A percentile compares a stretch with the other conserved stretches of the same genome.
phyloP scores from a whole-genome alignment of 2,113 vertebrate species.

The Psittacara wagleri region DNA sequence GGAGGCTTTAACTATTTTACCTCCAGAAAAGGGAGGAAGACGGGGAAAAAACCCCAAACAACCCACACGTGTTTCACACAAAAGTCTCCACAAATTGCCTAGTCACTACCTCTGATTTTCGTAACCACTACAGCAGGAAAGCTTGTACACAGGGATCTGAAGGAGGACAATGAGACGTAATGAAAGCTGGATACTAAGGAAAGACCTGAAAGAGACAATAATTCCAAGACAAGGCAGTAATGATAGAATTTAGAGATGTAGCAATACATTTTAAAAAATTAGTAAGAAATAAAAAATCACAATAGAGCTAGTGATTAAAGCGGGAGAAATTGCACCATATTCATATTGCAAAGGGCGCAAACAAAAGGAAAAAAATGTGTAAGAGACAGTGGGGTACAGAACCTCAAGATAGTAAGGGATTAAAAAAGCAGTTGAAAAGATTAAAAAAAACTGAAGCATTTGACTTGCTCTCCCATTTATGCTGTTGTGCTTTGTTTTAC shows the following conservation, averaged over 20 bases:
- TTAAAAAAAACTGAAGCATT: neutral
- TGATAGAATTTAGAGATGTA: neutral
- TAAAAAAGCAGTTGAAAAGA: neutral
- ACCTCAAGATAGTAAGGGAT: neutral
- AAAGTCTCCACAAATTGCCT: neutral
- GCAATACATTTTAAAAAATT: neutral
- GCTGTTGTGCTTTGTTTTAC: neutral
- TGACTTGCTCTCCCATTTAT: neutral
- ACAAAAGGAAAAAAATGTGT: neutral
- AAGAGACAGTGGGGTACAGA: neutral
- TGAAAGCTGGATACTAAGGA: neutral
- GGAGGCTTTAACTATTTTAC: neutral
- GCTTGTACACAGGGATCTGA: neutral
- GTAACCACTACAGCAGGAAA: neutral
- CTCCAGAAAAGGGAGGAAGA: neutral
- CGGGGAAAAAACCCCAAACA: too few species aligned
- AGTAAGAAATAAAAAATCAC: neutral
- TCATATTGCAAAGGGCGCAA: neutral
- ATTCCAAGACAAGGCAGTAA: neutral
- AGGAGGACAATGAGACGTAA: neutral
- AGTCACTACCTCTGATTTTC: neutral
- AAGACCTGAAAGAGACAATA: neutral
- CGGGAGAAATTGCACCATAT: neutral
- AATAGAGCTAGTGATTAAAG: neutral
- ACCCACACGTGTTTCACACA: neutral